phyloP scores from a whole-genome alignment of 2,113 vertebrate genomes.

The Mastomys natalensis region DNA sequence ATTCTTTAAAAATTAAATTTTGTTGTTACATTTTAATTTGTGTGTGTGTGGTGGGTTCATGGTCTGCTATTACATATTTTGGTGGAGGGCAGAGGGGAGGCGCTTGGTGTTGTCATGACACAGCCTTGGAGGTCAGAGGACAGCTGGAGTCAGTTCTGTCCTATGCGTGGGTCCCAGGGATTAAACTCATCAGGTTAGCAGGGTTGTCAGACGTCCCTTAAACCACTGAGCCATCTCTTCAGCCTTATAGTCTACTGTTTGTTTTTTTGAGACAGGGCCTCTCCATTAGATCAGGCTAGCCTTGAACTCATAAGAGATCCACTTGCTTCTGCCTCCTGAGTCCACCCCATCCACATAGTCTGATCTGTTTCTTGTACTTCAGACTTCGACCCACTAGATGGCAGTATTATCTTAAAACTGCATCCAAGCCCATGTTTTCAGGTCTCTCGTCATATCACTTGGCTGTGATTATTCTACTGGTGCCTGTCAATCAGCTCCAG shows the following conservation, averaged over 20 bases:
- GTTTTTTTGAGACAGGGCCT: neutral
- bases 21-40: neutral
- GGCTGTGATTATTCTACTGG: neutral
- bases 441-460: neutral
- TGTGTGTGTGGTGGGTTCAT: neutral
- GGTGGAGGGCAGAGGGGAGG: neutral
- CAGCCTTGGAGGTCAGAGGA: neutral
- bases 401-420: slow-evolving; percentile 41
- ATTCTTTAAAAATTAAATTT: neutral
- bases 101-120: neutral
- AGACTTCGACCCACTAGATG: slow-evolving; percentile 44
- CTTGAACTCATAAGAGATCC: neutral
- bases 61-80: neutral
- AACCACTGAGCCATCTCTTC: too few species aligned
- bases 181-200: neutral
- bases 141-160: neutral
- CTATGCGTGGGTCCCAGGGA: too few species aligned
- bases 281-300: neutral
- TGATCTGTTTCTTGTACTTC: neutral
- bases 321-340: neutral
- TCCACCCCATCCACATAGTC: neutral
- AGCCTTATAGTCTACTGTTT: neutral
- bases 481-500: neutral
- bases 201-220: neutral
- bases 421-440: neutral